Evolutionary conservation across 2,888 invertebrate genomes (phyloP).

Genomic region (Falcaria lacertinaria): DNA sequence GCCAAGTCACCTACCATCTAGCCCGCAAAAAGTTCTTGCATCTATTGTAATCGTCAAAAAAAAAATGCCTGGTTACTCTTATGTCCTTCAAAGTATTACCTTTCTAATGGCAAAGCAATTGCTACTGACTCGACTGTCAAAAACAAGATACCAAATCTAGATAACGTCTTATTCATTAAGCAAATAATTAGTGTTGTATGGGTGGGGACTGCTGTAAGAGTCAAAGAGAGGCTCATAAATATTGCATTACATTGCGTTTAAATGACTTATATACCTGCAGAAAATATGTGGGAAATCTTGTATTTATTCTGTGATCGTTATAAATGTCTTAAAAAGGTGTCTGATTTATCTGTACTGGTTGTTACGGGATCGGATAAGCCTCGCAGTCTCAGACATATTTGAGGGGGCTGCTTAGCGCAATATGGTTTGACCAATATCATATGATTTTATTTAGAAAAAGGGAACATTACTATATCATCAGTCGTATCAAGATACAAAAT

Average conservation of each 20-base stretch:
- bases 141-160: conserved; percentile 34
- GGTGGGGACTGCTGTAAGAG: conserved; percentile 22
- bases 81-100: conserved; percentile 37
- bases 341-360: not conserved
- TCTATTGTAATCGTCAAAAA: conserved; percentile 28
- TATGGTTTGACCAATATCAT: no score
- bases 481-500: no score
- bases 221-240: conserved; percentile 7
- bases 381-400: no score
- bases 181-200: conserved; percentile 37
- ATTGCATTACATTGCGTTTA: conserved; percentile 2
- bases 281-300: not conserved
- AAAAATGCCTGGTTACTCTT: conserved; percentile 20
- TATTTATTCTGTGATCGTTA: not conserved
- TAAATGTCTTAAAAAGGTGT: not conserved
- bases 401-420: no score
- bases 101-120: conserved; percentile 34
- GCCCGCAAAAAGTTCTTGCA: conserved; percentile 28
- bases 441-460: no score
- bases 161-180: conserved; percentile 43
- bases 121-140: conserved; percentile 21
- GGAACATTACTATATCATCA: no score
- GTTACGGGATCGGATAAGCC: not conserved
- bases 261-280: not conserved
- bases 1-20: conserved; percentile 22